A percentile compares a stretch with the other conserved stretches of the same genome.
phyloP scores from a whole-genome alignment of 2,113 vertebrate species.

The Mormoops blainvillei region DNA sequence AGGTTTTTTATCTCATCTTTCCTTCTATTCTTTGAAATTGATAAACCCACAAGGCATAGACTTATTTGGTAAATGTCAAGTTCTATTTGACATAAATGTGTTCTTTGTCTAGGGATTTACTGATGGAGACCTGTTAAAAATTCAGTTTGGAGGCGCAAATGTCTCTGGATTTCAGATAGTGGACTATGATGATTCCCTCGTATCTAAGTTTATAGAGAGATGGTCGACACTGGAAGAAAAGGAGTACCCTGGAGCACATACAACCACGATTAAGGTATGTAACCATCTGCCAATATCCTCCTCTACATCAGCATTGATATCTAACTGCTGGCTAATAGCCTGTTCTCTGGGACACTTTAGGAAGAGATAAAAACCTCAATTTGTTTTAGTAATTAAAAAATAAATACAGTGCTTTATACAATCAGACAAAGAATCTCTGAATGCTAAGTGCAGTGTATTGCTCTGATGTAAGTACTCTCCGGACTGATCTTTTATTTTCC shows the following conservation, averaged over 20 bases:
- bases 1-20: not conserved
- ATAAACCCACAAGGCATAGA: not conserved
- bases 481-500: not conserved
- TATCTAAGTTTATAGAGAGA: constrained; percentile 97
- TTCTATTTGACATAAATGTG: constrained; percentile 10
- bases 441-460: not conserved
- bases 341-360: not conserved
- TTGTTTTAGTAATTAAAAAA: not conserved
- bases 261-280: constrained; percentile 90
- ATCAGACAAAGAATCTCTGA: not conserved
- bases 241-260: constrained; percentile 97
- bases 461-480: rapidly evolving
- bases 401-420: not conserved
- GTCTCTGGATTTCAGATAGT: constrained; percentile 99
- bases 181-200: constrained; percentile 95
- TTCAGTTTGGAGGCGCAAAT: constrained; percentile 98
- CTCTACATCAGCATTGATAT: not conserved
- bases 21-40: not conserved
- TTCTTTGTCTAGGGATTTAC: constrained; percentile 90
- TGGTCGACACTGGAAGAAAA: constrained; percentile 98
- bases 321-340: not conserved
- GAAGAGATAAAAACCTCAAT: not conserved
- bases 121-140: constrained; percentile 96
- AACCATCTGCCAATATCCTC: not conserved
- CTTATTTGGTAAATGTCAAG: not conserved